Evolutionary conservation across 2,888 invertebrate species (phyloP), one percentile per base, ranked within the genome.

Genomic region (Chaetoderma sp.): DNA sequence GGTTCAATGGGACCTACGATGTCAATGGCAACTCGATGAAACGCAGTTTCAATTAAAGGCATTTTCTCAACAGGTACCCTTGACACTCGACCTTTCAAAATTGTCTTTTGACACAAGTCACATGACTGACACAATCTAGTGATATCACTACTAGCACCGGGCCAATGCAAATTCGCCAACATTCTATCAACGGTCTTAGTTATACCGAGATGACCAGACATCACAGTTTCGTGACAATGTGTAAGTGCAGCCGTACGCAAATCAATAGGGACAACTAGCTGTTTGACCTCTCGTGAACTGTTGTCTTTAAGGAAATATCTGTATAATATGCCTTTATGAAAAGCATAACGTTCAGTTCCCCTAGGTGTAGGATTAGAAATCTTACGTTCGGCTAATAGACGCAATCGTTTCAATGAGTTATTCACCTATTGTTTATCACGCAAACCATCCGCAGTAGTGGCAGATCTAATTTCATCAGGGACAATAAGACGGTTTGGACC

Each of bases 1-100:
- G 68, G 69, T 5, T 56, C 28, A 27, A 77, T 63, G 16, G 74
- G 74, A 28, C 76, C 73, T 28, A 73, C 42, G 4, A 76, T 33
- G 59, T 77, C 76, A 5, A 77, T 65, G n/a, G 66, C 69, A 1
- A 71, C 68, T 4, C 75, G 21, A 36, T 57, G 42, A 39, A 73
- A 73, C 4, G 71, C 67, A 23, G 47, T 42, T 27, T 69, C 71
- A 21, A 75, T 68, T 1, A 71, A 13, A 16, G 75, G 68, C 50
- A 67, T 67, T 13, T 58, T 57, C 21, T 47, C 47, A 16, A 68
- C 27, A 16, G 68, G 70, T 6, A 60, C 72, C 58, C 61, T 70
- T 6, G 32, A 30, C 1, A 63, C 60, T 36, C 32, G 58, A 33
- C 70, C 72, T 49, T 72, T 73, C 4, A 50, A 56, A 3, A 59